Evolutionary conservation across 2,797 vertebrate genomes (phyloP).

Genomic region (Eutrigla gurnardus): DNA sequence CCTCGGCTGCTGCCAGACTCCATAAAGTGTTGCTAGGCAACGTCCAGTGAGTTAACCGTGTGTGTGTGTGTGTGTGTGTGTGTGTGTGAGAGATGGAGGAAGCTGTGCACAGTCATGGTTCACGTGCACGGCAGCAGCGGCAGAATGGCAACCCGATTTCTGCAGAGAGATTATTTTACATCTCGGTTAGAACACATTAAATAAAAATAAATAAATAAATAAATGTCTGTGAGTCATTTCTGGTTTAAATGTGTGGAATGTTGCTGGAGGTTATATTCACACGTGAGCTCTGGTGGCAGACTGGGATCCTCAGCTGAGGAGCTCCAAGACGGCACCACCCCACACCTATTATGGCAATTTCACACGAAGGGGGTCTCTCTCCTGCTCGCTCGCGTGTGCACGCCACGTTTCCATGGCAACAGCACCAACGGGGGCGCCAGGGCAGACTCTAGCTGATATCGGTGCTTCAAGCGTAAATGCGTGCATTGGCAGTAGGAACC

Average conservation of each 20-base stretch:
- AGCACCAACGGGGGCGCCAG: constrained; percentile 55
- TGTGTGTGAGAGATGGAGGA: constrained; percentile 32
- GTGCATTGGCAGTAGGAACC: constrained; percentile 22
- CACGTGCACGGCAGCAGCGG: constrained; percentile 51
- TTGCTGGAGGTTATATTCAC: background rate
- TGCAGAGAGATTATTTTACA: background rate
- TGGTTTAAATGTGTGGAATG: background rate
- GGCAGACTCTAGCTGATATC: constrained; percentile 19
- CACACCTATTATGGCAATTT: constrained; percentile 34
- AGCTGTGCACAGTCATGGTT: constrained; percentile 66
- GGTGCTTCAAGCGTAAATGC: constrained; percentile 25
- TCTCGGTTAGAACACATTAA: background rate
- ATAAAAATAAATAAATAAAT: background rate
- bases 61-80: constrained; percentile 18
- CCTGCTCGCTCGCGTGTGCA: constrained; percentile 1
- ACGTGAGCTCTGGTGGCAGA: constrained; percentile 14
- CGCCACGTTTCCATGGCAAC: constrained; percentile 74
- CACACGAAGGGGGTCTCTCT: constrained; percentile 18
- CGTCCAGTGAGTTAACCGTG: constrained; percentile 50
- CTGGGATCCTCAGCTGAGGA: constrained; percentile 19
- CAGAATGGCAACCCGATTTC: constrained; percentile 19
- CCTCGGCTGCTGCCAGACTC: constrained; percentile 66
- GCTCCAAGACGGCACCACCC: constrained; percentile 13
- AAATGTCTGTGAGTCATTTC: background rate
- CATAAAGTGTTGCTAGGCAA: constrained; percentile 84